Percentiles rank a stretch among this genome's conserved stretches.
phyloP scores from a whole-genome alignment of 2,888 invertebrate genomes.

The Mantis religiosa region DNA sequence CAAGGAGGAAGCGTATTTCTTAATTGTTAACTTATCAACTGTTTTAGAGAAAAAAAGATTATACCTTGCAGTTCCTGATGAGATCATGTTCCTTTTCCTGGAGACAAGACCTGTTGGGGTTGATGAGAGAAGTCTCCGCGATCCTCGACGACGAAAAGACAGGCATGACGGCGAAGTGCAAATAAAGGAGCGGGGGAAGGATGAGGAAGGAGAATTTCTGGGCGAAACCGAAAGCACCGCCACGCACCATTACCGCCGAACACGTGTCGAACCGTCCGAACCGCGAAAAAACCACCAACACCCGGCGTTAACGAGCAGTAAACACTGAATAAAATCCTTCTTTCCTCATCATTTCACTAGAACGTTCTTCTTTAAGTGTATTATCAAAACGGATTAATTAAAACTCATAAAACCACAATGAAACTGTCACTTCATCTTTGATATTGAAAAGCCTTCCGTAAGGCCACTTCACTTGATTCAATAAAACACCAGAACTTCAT shows the following conservation, averaged over 20 bases:
- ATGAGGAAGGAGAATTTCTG: neutral
- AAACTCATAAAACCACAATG: neutral
- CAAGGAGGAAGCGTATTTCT: too few relatives aligned
- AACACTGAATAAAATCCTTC: neutral
- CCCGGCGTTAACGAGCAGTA: neutral
- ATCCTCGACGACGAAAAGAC: neutral
- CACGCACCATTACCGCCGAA: neutral
- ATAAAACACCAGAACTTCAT: neutral
- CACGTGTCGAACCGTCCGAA: neutral
- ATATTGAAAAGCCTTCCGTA: neutral
- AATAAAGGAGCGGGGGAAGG: neutral
- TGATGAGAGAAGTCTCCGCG: neutral
- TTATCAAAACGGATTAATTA: neutral
- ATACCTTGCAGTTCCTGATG: neutral
- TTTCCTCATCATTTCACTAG: neutral
- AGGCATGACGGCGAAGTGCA: neutral
- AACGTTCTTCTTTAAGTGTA: neutral
- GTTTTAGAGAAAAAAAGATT: neutral
- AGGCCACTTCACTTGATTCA: neutral
- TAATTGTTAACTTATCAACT: too few relatives aligned
- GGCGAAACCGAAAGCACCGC: neutral
- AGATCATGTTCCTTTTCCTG: neutral
- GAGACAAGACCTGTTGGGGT: neutral
- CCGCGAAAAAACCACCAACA: neutral
- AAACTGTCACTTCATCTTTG: neutral